Base-by-base conservation (phyloP, 1,140 invertebrate species). In the Rhysida immarginata region DNA sequence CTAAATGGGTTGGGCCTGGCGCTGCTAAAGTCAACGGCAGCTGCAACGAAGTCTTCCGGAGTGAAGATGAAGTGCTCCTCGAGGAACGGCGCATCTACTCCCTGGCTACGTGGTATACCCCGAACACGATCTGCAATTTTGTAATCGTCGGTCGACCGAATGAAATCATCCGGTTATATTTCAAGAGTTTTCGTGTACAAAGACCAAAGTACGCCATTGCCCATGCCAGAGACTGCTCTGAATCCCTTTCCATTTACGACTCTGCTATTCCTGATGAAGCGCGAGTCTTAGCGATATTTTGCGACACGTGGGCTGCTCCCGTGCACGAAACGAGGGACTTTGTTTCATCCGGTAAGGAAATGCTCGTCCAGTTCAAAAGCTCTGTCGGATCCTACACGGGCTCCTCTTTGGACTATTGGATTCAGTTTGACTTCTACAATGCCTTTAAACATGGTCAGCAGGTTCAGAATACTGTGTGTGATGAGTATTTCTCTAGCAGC, bases 351-450 rank as follows among this genome's bases (percentile, higher is more conserved):
- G 82, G 82, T 8, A 86, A 83, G 60, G 79, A 86, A 0, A 76
- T 92, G 44, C 90, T 87, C 63, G 85, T 92, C 11, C 61, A 61
- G 48, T 67, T 67, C 43, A 59, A 41, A 24, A 61, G 59, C 50
- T 42, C 18, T 85, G 86, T 70, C 75, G 72, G 74, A 61, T 59
- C 59, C 11, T 65, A 61, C 27, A 55, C 61, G 41, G 42, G 66
- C 77, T 82, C 81, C 20, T 90, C 87, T 0, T 70, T 92, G 0
- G 90, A 90, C 66, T 91, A 89, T 66, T 91, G 87, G 87, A 86
- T 86, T 0, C 86, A 90, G 67, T 92, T 90, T 61, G 87, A 92
- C 63, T 92, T 91, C 70, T 91, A 90, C 70, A 90, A 91, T 66
- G 86, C 87, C 55, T 90, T 84, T 0, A 78, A 81, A 26, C 84